phyloP scores from a whole-genome alignment of 2,113 vertebrate species.

The Falco punctatus region DNA sequence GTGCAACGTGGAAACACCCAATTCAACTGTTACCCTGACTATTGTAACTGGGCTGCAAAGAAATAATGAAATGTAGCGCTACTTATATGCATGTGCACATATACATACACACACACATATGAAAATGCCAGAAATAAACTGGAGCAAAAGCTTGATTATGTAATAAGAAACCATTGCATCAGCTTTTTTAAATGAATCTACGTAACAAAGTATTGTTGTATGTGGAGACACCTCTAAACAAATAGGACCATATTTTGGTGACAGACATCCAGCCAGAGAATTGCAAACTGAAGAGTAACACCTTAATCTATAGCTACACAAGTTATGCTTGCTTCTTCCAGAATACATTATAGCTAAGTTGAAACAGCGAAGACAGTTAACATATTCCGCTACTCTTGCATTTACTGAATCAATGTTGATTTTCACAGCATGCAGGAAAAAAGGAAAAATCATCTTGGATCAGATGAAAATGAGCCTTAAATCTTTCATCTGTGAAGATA shows the following conservation, averaged over 20 bases:
- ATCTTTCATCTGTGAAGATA: neutral
- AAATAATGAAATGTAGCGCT: neutral
- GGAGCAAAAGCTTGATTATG: neutral
- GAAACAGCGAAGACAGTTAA: neutral
- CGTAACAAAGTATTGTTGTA: neutral
- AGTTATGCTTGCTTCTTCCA: neutral
- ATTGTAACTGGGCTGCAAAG: neutral
- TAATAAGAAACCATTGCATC: neutral
- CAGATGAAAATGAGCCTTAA: neutral
- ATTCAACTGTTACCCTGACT: neutral
- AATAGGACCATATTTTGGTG: neutral
- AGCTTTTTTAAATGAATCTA: neutral
- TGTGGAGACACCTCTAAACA: neutral
- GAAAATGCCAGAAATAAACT: neutral
- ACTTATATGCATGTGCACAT: neutral
- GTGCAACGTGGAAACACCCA: neutral
- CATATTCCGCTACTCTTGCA: neutral
- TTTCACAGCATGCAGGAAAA: neutral
- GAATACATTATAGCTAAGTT: neutral
- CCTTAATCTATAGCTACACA: neutral
- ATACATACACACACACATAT: neutral
- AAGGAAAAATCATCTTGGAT: neutral
- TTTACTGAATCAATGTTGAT: neutral
- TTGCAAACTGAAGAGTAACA: neutral
- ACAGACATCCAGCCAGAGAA: neutral